A percentile compares a stretch with the other conserved stretches of the same genome.
Evolutionary conservation across 2,113 vertebrate genomes (phyloP).

Genomic region (Solenodon paradoxus): DNA sequence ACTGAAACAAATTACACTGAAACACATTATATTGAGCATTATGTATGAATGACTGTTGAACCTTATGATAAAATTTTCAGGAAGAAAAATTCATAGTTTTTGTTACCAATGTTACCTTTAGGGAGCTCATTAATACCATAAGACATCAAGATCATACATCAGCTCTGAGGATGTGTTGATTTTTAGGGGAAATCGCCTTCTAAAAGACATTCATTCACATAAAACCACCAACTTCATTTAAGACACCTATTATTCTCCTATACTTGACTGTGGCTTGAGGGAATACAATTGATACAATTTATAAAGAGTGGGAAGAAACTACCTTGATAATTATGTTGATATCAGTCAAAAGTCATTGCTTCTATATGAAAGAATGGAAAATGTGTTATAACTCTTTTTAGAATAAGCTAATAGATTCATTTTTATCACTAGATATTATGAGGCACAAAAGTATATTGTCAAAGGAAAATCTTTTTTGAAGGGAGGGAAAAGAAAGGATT

Average conservation of each 20-base stretch:
- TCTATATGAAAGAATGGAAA: background rate
- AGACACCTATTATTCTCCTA: background rate
- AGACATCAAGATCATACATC: slow-evolving; percentile 28
- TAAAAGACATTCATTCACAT: slow-evolving; percentile 43
- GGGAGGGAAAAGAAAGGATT: background rate
- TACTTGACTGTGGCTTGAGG: background rate
- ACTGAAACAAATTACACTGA: background rate
- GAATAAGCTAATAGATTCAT: background rate
- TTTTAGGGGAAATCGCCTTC: slow-evolving; percentile 19
- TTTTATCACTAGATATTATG: background rate
- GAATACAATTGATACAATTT: background rate
- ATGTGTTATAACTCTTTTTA: background rate
- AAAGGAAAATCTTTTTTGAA: background rate
- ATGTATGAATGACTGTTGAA: background rate
- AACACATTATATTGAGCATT: background rate
- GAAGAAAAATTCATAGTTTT: slow-evolving; percentile 14
- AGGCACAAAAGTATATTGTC: background rate
- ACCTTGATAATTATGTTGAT: slow-evolving; percentile 39
- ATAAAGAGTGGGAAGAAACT: slow-evolving; percentile 1
- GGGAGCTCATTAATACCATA: slow-evolving; percentile 30
- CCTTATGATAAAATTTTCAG: slow-evolving; percentile 10
- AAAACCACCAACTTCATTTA: slow-evolving; percentile 24
- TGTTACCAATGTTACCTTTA: slow-evolving; percentile 40
- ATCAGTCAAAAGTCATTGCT: background rate
- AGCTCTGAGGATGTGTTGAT: background rate